phyloP scores from a whole-genome alignment of 2,888 invertebrate genomes.

The Neoascia interrupta region DNA sequence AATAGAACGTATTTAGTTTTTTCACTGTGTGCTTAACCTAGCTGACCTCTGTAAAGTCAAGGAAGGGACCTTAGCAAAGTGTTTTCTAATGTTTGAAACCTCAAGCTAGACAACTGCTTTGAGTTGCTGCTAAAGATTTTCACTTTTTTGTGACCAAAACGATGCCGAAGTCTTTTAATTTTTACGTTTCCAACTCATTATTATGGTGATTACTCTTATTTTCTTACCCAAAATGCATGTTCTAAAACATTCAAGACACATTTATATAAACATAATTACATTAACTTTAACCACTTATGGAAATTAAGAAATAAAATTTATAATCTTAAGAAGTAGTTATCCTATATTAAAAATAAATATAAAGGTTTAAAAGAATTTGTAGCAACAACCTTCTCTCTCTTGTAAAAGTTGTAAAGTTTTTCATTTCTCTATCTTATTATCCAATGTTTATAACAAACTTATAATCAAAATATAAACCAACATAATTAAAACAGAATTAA shows the following conservation, averaged over 20 bases:
- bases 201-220: neutral
- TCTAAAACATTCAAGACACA: neutral
- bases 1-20: too few relatives aligned
- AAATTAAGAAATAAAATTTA: too few relatives aligned
- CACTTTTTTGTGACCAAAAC: too few relatives aligned
- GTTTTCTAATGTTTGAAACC: too few relatives aligned
- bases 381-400: constrained; percentile 38
- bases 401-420: constrained; percentile 66
- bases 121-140: too few relatives aligned
- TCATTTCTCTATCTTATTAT: constrained; percentile 47
- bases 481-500: constrained; percentile 16
- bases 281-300: too few relatives aligned
- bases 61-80: too few relatives aligned
- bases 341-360: constrained; percentile 17
- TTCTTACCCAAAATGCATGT: neutral
- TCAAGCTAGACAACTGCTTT: too few relatives aligned
- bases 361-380: constrained; percentile 12
- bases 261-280: neutral
- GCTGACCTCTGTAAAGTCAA: too few relatives aligned
- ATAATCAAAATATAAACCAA: constrained; percentile 57
- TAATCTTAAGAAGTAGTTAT: constrained; percentile 22
- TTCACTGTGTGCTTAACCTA: too few relatives aligned
- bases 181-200: neutral
- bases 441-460: constrained; percentile 61
- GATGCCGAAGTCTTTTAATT: too few relatives aligned